phyloP scores from a whole-genome alignment of 92 coral and sea anemone species.

The Bergia puertoricense region DNA sequence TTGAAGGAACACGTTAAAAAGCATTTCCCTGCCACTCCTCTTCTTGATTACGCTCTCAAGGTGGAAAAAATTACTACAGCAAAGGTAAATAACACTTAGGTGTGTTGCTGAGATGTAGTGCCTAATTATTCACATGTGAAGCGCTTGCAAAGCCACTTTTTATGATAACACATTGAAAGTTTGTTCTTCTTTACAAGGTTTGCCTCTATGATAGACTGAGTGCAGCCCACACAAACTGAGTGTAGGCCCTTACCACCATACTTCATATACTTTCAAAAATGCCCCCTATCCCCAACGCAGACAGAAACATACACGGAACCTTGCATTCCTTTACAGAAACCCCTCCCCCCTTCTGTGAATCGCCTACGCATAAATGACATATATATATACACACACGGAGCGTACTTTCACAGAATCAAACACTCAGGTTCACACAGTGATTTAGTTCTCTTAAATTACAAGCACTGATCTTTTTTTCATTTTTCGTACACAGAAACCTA shows the following conservation, averaged over 20 bases:
- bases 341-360: too few species aligned
- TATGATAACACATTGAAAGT: not conserved
- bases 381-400: not conserved
- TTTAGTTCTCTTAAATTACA: not conserved
- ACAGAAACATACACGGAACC: too few species aligned
- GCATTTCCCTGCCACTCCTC: conserved; percentile 78
- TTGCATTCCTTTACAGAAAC: too few species aligned
- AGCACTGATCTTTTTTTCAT: not conserved
- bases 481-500: conserved; percentile 77
- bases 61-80: conserved; percentile 96
- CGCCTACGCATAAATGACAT: too few species aligned
- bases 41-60: conserved; percentile 86
- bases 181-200: not conserved
- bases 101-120: not conserved
- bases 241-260: not conserved
- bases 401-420: too few species aligned
- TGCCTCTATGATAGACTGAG: not conserved
- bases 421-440: not conserved
- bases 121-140: too few species aligned
- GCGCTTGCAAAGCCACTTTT: too few species aligned
- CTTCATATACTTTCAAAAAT: too few species aligned
- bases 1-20: conserved; percentile 91
- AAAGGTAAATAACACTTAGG: conserved; percentile 61
- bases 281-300: too few species aligned
- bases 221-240: not conserved